Conservation (phyloP, 2,888 invertebrate species). For the Heliothis peltigera region DNA sequence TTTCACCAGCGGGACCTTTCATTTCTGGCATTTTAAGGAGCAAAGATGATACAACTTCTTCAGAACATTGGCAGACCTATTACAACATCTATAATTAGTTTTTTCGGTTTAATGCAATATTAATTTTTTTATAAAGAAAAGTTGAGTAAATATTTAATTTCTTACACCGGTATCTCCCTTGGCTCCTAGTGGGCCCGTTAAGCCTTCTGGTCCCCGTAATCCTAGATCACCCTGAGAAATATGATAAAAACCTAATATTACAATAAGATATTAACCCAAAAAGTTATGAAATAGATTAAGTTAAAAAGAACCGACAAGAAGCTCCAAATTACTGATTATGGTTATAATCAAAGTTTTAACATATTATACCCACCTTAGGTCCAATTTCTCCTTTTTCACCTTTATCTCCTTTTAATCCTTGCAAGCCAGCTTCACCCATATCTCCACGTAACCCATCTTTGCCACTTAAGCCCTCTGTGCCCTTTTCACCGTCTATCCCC, state of each 20-base stretch:
- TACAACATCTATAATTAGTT: constrained; percentile 18
- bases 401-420: constrained; percentile 44
- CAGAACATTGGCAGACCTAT: constrained; percentile 78
- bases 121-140: too few relatives aligned
- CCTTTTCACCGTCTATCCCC: not conserved
- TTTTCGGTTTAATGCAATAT: too few relatives aligned
- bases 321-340: not conserved
- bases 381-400: constrained; percentile 58
- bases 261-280: too few relatives aligned
- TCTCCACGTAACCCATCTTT: constrained; percentile 20
- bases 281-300: too few relatives aligned
- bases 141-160: not conserved
- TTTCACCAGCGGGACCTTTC: constrained; percentile 89
- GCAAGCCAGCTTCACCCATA: constrained; percentile 1
- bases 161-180: constrained; percentile 55
- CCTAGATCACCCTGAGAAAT: constrained; percentile 60
- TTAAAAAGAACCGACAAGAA: too few relatives aligned
- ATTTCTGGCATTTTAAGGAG: constrained; percentile 76
- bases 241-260: too few relatives aligned
- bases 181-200: constrained; percentile 18
- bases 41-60: constrained; percentile 70
- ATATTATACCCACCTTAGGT: constrained; percentile 48
- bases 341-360: not conserved
- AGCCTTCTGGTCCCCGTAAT: constrained; percentile 33
- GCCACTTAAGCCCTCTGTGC: not conserved